Evolutionary conservation across 2,797 vertebrate genomes (phyloP), one percentile per base, ranked within the genome.

Genomic region (Gila robusta): DNA sequence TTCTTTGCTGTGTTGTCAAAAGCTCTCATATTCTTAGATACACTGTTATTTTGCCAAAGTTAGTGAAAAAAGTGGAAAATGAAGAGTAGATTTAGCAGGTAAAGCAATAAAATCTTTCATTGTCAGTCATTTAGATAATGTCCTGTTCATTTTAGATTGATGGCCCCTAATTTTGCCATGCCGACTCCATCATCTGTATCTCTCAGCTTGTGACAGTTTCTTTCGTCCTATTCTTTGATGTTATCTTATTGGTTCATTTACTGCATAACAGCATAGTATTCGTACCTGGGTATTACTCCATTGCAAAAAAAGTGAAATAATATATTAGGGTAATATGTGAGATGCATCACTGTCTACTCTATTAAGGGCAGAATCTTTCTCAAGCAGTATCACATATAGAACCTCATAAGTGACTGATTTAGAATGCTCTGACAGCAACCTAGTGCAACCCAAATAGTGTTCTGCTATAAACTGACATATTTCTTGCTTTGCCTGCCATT

Each of bases 51-150:
- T 94, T 96, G 92, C 89, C 93, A 96, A 95, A 94, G 92, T 93
- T 94, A 93, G 93, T 96, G 95, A 97, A 96, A 96, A 97, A 97
- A 96, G 91, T 95, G 93, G 92, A 95, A 94, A 95, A 93, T 94
- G 91, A 91, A 94, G 92, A 93, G 95, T 95, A 39, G 94, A 96
- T 96, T 95, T 96, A 95, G 94, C 91, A 95, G 91, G 91, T 94
- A 94, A 91, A 93, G 92, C 41, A 89, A 96, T 94, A 94, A 66
- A 95, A 96, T 95, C 93, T 90, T 94, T 95, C 95, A 94, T 95
- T 96, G 93, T 95, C 92, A 93, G 95, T 96, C 96, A 96, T 96
- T 96, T 96, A 96, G 95, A 95, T 96, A 97, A 97, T 96, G 96
- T 96, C 95, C 94, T 91, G 89, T 96, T 96, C 95, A 94, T 96